Evolutionary conservation across 1,140 invertebrate species (phyloP).

Genomic region (Drosophila tani): DNA sequence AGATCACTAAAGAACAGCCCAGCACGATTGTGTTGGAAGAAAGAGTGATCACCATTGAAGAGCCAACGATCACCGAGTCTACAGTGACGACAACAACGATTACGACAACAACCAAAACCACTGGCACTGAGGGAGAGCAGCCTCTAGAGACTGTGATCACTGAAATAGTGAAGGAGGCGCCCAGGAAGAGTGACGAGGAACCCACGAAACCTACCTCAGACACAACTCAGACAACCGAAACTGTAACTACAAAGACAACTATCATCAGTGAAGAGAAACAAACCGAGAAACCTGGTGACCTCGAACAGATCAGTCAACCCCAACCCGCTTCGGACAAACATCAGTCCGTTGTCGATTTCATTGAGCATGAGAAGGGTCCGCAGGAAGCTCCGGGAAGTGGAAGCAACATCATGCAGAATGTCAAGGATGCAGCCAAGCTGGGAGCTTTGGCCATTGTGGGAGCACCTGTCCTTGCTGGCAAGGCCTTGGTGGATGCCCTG

Average conservation of each 20-base stretch:
- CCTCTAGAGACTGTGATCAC: conserved; percentile 34
- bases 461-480: conserved; percentile 92
- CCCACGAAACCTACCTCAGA: background rate
- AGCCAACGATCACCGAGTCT: conserved; percentile 55
- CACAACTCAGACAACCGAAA: conserved; percentile 24
- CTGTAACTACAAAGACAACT: conserved; percentile 22
- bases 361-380: conserved; percentile 53
- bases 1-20: conserved; percentile 4
- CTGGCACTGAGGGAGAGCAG: conserved; percentile 26
- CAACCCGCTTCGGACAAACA: conserved; percentile 33
- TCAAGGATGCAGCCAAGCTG: conserved; percentile 93
- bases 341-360: conserved; percentile 66
- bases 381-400: conserved; percentile 16
- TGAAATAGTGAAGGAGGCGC: conserved; percentile 7
- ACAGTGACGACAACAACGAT: conserved; percentile 58
- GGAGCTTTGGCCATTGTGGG: conserved; percentile 92
- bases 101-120: conserved; percentile 50
- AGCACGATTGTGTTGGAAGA: conserved; percentile 35
- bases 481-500: conserved; percentile 92
- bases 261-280: conserved; percentile 27
- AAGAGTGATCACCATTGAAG: conserved; percentile 46
- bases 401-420: conserved; percentile 84
- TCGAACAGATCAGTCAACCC: conserved; percentile 30
- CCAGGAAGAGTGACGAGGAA: background rate
- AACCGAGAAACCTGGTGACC: conserved; percentile 28